These are phyloP conservation scores for Varecia variegata DNA, from an alignment of 2,797 vertebrate species.

Conservation along the genomic window DNA sequence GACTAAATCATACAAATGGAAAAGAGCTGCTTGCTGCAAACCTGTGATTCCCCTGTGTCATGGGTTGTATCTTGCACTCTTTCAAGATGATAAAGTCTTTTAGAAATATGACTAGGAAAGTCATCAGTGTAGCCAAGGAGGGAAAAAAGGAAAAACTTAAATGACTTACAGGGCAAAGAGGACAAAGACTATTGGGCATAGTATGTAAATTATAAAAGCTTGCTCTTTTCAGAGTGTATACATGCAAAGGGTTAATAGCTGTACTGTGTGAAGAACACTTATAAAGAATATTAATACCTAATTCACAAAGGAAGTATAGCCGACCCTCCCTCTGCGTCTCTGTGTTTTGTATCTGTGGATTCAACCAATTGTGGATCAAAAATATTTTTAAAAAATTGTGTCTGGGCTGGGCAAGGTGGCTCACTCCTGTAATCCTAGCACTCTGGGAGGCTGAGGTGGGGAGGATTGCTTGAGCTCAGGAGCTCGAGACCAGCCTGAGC, in stretches of 20 bases:
- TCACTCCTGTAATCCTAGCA: too few relatives aligned
- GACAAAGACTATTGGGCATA: background rate
- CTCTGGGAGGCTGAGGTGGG: too few relatives aligned
- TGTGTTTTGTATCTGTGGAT: background rate
- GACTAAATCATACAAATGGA: background rate
- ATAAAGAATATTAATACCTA: slow-evolving; percentile 5
- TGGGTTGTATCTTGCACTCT: background rate
- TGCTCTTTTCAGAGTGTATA: background rate
- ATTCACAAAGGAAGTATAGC: background rate
- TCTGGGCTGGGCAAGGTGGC: too few relatives aligned
- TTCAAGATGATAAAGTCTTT: slow-evolving; percentile 6
- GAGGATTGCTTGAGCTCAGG: too few relatives aligned
- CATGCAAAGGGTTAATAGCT: background rate
- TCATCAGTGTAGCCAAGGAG: background rate
- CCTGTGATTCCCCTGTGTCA: background rate
- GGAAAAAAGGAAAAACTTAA: background rate
- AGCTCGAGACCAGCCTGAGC: too few relatives aligned
- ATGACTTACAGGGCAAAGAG: background rate
- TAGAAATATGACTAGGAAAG: background rate
- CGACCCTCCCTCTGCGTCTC: background rate
- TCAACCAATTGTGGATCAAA: background rate
- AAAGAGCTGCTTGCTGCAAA: background rate
- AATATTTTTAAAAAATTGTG: background rate
- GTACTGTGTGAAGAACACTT: background rate
- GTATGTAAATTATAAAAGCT: background rate